A percentile compares a stretch with the other conserved stretches of the same genome.
These are phyloP conservation scores for Muscidifurax raptorellus DNA, from an alignment of 1,140 invertebrate genomes.

Conservation along the genomic window DNA sequence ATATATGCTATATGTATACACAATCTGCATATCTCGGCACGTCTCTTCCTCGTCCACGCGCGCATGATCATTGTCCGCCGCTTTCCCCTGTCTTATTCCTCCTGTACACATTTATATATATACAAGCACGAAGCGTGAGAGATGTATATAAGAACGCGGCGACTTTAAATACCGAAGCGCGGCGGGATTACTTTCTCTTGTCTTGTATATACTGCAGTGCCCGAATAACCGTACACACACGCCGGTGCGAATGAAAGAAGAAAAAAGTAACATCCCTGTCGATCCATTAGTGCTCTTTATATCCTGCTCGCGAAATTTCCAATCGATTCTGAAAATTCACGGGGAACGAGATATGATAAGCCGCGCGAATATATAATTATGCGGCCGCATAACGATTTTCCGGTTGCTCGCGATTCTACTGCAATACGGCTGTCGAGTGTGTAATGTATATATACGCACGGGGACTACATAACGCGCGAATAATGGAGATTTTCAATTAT, in stretches of 20 bases:
- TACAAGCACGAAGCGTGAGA: not conserved
- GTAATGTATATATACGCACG: not conserved
- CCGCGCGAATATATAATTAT: too few relatives aligned
- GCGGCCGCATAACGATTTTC: too few relatives aligned
- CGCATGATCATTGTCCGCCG: not conserved
- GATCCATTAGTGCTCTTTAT: not conserved
- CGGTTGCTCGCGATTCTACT: too few relatives aligned
- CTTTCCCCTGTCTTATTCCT: not conserved
- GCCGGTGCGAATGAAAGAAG: not conserved
- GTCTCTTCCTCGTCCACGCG: not conserved
- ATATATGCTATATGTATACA: too few relatives aligned
- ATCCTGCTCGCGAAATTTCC: not conserved
- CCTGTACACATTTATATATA: not conserved
- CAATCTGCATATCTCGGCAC: not conserved
- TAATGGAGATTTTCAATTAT: constrained; percentile 23
- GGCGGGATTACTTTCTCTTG: not conserved
- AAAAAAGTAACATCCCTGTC: not conserved
- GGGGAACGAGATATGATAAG: too few relatives aligned
- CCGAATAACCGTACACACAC: not conserved
- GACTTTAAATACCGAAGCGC: not conserved
- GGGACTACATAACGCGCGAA: constrained; percentile 1
- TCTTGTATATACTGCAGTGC: not conserved
- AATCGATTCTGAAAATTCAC: too few relatives aligned
- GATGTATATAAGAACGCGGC: not conserved
- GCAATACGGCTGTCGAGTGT: too few relatives aligned